phyloP scores from a whole-genome alignment of 2,797 vertebrate species.

The Heteromormyrus szaboi region DNA sequence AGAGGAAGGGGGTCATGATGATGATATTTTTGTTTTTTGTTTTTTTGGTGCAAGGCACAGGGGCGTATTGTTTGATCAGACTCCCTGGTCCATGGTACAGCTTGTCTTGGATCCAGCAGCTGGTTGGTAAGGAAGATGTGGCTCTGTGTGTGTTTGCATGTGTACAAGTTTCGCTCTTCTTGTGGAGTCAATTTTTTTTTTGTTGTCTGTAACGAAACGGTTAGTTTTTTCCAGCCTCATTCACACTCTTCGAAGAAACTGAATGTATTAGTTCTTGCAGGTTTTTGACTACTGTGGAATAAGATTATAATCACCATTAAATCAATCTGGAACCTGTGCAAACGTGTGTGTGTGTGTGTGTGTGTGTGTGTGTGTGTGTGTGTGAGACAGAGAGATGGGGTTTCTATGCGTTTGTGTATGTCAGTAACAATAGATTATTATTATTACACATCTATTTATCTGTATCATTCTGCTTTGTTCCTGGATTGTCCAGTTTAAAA shows the following conservation, averaged over 20 bases:
- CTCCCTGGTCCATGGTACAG: background rate
- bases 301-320: background rate
- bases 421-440: background rate
- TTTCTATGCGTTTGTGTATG: background rate
- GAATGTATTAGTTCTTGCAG: background rate
- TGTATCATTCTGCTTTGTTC: background rate
- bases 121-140: background rate
- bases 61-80: background rate
- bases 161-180: background rate
- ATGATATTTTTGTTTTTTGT: background rate
- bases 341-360: background rate
- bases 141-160: background rate
- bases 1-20: background rate
- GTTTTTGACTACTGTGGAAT: background rate
- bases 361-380: background rate
- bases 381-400: background rate
- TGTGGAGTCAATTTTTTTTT: background rate
- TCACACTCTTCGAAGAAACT: background rate
- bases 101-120: background rate
- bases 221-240: background rate
- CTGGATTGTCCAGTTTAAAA: background rate
- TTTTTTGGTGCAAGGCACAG: background rate
- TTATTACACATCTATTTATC: background rate
- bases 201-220: background rate
- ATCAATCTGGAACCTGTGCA: background rate